These are phyloP conservation scores for Sebastes cheni DNA, from an alignment of 2,797 vertebrate species.

Conservation along the genomic window DNA sequence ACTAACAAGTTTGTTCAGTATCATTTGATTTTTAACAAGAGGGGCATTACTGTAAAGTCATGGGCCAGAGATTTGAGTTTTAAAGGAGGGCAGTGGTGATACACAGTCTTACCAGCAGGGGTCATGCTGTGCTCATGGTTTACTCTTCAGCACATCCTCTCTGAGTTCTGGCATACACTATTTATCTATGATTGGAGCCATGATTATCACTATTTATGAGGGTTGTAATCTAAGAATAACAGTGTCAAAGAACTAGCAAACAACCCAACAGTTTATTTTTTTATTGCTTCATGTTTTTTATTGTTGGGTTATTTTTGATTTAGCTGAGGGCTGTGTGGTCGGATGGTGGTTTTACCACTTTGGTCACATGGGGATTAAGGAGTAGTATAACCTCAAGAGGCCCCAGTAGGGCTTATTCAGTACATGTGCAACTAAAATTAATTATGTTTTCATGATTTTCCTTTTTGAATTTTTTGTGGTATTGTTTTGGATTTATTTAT, in stretches of 20 bases:
- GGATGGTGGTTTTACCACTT: background rate
- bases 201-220: background rate
- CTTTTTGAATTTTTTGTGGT: background rate
- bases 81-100: background rate
- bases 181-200: background rate
- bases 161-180: background rate
- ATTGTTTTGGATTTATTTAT: background rate
- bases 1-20: background rate
- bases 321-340: background rate
- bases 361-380: background rate
- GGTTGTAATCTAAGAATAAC: background rate
- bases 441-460: background rate
- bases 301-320: background rate
- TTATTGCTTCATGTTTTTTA: background rate
- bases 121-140: slow-evolving; percentile 22
- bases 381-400: background rate
- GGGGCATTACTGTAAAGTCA: background rate
- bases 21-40: background rate
- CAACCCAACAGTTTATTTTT: background rate
- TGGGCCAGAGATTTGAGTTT: background rate
- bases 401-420: background rate
- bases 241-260: background rate
- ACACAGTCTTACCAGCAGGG: slow-evolving; percentile 45
- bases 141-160: background rate
- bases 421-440: background rate